These are phyloP conservation scores for Criorhina ranunculi DNA, from an alignment of 2,888 invertebrate species.

Conservation along the genomic window DNA sequence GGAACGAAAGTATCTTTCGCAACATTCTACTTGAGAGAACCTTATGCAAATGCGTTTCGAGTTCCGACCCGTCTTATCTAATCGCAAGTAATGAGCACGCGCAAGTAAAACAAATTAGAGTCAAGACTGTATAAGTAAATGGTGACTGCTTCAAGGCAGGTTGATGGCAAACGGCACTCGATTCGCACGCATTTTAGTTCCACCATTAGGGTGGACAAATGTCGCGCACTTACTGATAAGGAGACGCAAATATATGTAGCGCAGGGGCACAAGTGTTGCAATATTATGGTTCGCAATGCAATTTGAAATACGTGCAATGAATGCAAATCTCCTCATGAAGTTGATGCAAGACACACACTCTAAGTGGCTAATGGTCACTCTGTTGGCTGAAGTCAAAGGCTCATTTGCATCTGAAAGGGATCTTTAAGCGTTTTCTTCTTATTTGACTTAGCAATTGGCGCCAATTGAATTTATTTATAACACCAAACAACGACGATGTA, in stretches of 20 bases:
- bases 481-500: constrained; percentile 20
- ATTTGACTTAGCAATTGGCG: constrained; percentile 31
- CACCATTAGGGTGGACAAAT: constrained; percentile 43
- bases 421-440: constrained; percentile 1
- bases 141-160: constrained; percentile 52
- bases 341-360: not conserved
- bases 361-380: not conserved
- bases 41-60: constrained; percentile 31
- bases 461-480: constrained; percentile 39
- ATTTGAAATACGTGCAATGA: constrained; percentile 16
- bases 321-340: constrained; percentile 14
- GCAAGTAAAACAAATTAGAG: constrained; percentile 67
- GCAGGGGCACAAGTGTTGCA: too few species aligned
- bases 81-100: constrained; percentile 60
- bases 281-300: not conserved
- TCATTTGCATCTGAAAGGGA: constrained; percentile 56
- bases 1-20: constrained; percentile 52
- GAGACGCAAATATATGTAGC: constrained; percentile 5
- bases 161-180: constrained; percentile 12
- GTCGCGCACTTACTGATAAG: constrained; percentile 49
- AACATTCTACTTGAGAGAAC: constrained; percentile 41
- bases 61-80: constrained; percentile 47
- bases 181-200: not conserved
- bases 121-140: constrained; percentile 42
- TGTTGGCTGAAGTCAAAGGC: constrained; percentile 8